Evolutionary conservation across 2,113 vertebrate genomes (phyloP).

Genomic region (Sminthopsis crassicaudata): DNA sequence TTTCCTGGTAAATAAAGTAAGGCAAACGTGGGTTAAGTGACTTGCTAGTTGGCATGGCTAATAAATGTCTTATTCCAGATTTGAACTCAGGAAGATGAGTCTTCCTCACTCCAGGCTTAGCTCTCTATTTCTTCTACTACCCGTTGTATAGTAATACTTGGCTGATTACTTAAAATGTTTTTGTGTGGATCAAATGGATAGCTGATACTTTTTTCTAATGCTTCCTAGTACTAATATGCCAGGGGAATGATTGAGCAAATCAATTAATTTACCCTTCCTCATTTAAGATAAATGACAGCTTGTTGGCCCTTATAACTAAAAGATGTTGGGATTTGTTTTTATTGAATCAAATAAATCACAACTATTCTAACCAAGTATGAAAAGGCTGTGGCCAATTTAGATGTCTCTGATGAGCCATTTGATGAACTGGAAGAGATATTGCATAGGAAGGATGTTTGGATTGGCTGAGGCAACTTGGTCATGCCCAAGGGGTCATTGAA

Average conservation of each 20-base stretch:
- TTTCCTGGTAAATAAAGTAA: not conserved
- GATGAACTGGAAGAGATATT: not conserved
- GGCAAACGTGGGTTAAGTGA: not conserved
- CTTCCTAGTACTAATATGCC: not conserved
- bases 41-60: not conserved
- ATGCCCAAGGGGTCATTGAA: not conserved
- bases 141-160: not conserved
- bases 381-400: not conserved
- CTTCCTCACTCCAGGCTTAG: not conserved
- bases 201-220: not conserved
- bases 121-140: not conserved
- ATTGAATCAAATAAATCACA: not conserved
- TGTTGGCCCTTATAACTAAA: not conserved
- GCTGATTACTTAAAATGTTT: not conserved
- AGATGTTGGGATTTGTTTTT: not conserved
- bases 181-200: not conserved
- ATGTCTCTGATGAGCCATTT: not conserved
- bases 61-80: not conserved
- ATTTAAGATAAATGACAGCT: not conserved
- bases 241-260: not conserved
- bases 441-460: not conserved
- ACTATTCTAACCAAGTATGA: not conserved
- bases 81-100: not conserved
- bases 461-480: not conserved
- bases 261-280: not conserved